These are phyloP conservation scores for Teleiodes luculella DNA, from an alignment of 2,888 invertebrate species.

Conservation along the genomic window DNA sequence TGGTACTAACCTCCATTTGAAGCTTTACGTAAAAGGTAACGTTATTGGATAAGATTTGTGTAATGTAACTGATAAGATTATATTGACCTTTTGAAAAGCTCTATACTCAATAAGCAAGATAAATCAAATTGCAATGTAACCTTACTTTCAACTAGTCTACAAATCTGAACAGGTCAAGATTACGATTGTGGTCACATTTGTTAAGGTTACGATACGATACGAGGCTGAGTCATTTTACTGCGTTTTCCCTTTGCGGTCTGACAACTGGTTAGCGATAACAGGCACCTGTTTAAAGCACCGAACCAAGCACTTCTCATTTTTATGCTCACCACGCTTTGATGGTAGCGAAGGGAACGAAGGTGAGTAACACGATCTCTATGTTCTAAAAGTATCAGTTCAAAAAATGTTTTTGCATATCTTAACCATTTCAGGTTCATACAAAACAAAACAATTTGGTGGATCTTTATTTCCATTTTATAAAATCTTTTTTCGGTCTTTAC, in stretches of 20 bases:
- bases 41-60: too few relatives aligned
- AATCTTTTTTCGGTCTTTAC: background rate
- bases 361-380: background rate
- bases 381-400: too few relatives aligned
- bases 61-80: too few relatives aligned
- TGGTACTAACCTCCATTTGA: too few relatives aligned
- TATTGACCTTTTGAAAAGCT: background rate
- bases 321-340: background rate
- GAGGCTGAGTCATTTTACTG: constrained; percentile 1
- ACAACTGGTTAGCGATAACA: background rate
- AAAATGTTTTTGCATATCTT: too few relatives aligned
- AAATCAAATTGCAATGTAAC: background rate
- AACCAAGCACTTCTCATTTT: background rate
- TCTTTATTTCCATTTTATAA: background rate
- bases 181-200: background rate
- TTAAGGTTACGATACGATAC: constrained; percentile 3
- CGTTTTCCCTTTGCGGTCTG: constrained; percentile 5
- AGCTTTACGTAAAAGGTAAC: too few relatives aligned
- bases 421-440: too few relatives aligned
- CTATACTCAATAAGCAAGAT: background rate
- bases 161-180: background rate
- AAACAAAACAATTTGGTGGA: too few relatives aligned
- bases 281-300: background rate
- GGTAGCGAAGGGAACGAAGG: background rate
- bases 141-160: background rate